These are phyloP conservation scores for Neotragus moschatus DNA, from an alignment of 2,113 vertebrate species.

Conservation along the genomic window DNA sequence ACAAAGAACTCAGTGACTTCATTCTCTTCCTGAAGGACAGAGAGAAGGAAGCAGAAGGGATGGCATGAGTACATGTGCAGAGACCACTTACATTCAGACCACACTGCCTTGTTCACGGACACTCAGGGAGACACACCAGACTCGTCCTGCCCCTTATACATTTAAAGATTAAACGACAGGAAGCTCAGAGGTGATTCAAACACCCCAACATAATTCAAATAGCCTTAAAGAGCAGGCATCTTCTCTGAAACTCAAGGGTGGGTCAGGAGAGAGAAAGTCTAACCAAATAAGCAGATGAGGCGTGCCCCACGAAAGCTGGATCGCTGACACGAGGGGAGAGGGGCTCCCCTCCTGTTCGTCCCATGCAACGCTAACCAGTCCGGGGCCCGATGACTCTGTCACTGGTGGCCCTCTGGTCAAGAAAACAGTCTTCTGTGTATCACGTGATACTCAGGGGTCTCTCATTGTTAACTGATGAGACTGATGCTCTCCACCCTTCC, in stretches of 20 bases:
- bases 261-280: not conserved
- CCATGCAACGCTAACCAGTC: not conserved
- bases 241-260: not conserved
- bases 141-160: not conserved
- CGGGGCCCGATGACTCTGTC: not conserved
- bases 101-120: not conserved
- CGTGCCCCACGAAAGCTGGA: not conserved
- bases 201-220: not conserved
- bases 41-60: not conserved
- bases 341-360: not conserved
- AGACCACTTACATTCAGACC: not conserved
- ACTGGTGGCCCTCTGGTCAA: not conserved
- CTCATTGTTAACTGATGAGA: not conserved
- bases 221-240: not conserved
- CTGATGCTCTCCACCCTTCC: not conserved
- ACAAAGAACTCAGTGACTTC: constrained; percentile 99
- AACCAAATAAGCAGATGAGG: not conserved
- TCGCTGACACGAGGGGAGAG: not conserved
- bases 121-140: not conserved
- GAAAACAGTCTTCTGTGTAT: not conserved
- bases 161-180: not conserved
- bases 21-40: constrained; percentile 91
- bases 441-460: not conserved
- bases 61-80: not conserved
- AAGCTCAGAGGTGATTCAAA: not conserved